Conservation (phyloP, 2,113 vertebrate species). For the Heterotilapia buettikoferi region DNA sequence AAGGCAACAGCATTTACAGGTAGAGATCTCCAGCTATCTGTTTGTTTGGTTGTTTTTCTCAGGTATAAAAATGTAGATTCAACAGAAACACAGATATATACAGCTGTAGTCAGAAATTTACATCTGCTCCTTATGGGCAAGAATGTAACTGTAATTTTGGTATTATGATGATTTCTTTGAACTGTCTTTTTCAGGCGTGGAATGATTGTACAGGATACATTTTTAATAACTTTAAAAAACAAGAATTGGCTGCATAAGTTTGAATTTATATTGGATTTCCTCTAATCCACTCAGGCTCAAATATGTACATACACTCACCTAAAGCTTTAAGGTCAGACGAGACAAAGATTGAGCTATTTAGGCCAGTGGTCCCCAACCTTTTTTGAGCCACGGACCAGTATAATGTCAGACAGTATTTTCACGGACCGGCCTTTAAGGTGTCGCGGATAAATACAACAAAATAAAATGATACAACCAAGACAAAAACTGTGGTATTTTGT, state of each 20-base stretch:
- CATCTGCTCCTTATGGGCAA: background rate
- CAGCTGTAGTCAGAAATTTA: background rate
- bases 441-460: background rate
- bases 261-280: background rate
- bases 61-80: background rate
- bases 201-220: background rate
- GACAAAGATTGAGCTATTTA: background rate
- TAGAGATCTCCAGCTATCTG: background rate
- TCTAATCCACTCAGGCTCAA: background rate
- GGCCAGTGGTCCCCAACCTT: background rate
- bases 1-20: background rate
- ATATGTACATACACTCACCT: background rate
- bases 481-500: background rate
- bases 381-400: background rate
- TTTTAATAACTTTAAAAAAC: background rate
- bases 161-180: background rate
- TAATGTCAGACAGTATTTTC: background rate
- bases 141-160: background rate
- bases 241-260: background rate
- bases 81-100: background rate
- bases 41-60: background rate
- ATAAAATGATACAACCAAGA: background rate
- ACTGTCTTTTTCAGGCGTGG: background rate
- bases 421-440: background rate
- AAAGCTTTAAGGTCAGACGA: background rate